phyloP scores from a whole-genome alignment of 2,888 invertebrate genomes.

The Drosophila kambysellisi region DNA sequence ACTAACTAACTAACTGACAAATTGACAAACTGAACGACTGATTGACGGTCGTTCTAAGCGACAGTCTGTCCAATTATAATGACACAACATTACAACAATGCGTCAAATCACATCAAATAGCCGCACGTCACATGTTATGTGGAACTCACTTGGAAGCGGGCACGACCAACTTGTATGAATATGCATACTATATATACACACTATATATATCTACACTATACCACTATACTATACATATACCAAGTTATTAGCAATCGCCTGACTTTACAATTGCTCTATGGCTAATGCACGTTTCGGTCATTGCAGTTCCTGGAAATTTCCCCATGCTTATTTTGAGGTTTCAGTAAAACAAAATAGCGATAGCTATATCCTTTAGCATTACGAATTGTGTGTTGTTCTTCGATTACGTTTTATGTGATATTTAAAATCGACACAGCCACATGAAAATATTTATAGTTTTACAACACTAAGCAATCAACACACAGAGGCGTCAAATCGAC shows the following conservation, averaged over 20 bases:
- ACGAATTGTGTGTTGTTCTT: neutral
- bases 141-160: slow-evolving; percentile 44
- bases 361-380: neutral
- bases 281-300: slow-evolving; percentile 30
- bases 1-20: neutral
- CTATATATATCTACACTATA: neutral
- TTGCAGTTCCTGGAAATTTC: slow-evolving; percentile 7
- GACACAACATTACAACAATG: slow-evolving; percentile 53
- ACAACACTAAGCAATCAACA: too few relatives aligned
- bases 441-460: neutral
- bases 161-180: slow-evolving; percentile 37
- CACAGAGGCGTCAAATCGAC: too few relatives aligned
- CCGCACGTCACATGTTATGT: slow-evolving; percentile 60
- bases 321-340: neutral
- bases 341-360: neutral
- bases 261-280: slow-evolving; percentile 23
- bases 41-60: slow-evolving; percentile 26
- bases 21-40: neutral
- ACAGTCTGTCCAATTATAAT: slow-evolving; percentile 48
- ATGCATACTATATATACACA: slow-evolving; percentile 28
- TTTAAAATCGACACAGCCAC: neutral
- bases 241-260: slow-evolving; percentile 2
- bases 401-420: neutral
- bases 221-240: neutral
- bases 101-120: slow-evolving; percentile 74